These are phyloP conservation scores for Neotoma lepida DNA, from an alignment of 2,113 vertebrate genomes.

Conservation along the genomic window DNA sequence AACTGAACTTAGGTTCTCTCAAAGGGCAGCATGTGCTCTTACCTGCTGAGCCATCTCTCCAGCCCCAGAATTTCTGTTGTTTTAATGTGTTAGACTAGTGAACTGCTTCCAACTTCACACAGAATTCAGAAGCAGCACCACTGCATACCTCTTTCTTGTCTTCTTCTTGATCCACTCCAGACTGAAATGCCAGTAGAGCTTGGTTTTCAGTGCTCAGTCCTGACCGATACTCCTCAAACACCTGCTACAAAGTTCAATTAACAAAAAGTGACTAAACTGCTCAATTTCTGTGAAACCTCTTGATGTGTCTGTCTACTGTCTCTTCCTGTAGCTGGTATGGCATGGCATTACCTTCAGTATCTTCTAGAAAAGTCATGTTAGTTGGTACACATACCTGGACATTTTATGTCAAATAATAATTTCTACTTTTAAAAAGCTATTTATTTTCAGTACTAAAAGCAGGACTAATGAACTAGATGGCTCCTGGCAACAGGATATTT, in stretches of 20 bases:
- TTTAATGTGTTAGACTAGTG: constrained; percentile 6
- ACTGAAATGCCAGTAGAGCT: constrained; percentile 81
- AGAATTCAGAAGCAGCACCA: background rate
- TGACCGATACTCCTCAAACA: constrained; percentile 53
- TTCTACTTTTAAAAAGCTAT: background rate
- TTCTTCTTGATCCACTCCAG: constrained; percentile 87
- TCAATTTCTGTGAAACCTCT: background rate
- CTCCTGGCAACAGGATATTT: background rate
- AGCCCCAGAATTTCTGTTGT: background rate
- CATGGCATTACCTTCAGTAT: background rate
- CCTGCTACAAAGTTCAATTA: constrained; percentile 80
- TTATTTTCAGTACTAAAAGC: background rate
- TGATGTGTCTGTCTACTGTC: constrained; percentile 6
- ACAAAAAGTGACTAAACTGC: constrained; percentile 41
- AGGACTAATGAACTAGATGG: background rate
- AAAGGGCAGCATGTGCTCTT: background rate
- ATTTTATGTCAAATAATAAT: constrained; percentile 35
- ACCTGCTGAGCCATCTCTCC: background rate
- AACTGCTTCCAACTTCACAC: background rate
- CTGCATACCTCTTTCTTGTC: constrained; percentile 88
- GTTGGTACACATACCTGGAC: background rate
- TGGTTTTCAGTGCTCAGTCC: constrained; percentile 61
- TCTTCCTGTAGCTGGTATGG: constrained; percentile 17
- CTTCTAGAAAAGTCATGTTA: background rate
- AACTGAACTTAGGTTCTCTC: background rate